Conservation (phyloP, 2,888 invertebrate species). For the Drosophila fungiperda region DNA sequence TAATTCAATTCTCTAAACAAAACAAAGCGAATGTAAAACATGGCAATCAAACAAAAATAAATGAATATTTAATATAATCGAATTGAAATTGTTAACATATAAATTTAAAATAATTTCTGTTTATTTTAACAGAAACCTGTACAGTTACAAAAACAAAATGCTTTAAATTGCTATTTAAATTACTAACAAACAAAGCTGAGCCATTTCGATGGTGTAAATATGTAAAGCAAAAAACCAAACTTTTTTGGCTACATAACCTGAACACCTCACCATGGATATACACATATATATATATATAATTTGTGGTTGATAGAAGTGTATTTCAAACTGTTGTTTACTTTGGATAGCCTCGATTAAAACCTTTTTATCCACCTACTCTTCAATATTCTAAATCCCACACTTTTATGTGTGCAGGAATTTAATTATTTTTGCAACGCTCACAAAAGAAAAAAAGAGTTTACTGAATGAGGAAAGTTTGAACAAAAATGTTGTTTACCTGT, state of each 20-base stretch:
- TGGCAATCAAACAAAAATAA: neutral
- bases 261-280: neutral
- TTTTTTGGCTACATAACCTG: neutral
- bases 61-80: neutral
- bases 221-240: neutral
- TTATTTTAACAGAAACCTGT: neutral
- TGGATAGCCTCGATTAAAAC: neutral
- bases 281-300: neutral
- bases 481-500: constrained; percentile 23
- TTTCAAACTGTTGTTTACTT: neutral
- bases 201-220: neutral
- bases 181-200: neutral
- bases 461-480: constrained; percentile 14
- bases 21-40: neutral
- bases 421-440: constrained; percentile 1
- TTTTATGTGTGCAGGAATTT: constrained; percentile 6
- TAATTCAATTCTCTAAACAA: neutral
- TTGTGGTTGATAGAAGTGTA: neutral
- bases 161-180: constrained; percentile 4
- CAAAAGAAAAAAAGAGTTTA: neutral
- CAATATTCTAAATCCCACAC: constrained; percentile 12
- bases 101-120: constrained; percentile 26
- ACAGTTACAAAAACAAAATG: neutral
- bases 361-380: neutral
- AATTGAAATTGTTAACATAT: constrained; percentile 4